Evolutionary conservation across 1,140 invertebrate genomes (phyloP), one percentile per base, ranked within the genome.

Genomic region (Pristionchus pacificus): DNA sequence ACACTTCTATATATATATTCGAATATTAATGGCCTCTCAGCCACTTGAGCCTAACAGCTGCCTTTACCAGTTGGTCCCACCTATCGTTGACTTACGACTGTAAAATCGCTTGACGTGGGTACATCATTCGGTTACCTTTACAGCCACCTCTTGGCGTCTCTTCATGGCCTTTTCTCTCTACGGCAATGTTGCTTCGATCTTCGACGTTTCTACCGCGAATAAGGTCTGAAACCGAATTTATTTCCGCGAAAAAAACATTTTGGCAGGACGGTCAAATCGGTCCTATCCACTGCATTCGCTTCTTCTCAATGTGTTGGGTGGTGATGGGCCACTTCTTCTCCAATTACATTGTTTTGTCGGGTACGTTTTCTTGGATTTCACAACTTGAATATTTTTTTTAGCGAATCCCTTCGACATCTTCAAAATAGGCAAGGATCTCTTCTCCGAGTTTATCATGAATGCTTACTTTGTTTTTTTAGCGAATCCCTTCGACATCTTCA

Each of bases 221-320:
- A 49, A 49, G 38, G 38, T 49, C 19, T 49, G 38, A 49, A 49
- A 10, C 38, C 38, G 38, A 19, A 49, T 10, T 6, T 6, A 19
- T 49, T 49, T 49, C 38, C 38, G 38, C 6, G 6, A 49, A 49
- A 6, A 64, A 30, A 29, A 13, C 62, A 31, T 25, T 60, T 27
- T 14, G 55, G 14, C 49, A 69, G 25, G n/a, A 32, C 2, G 70
- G 66, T 15, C 31, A 69, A 24, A 71, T 71, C 28, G 68, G 66
- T 3, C 31, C 70, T 19, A 70, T 93, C 33, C 91, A 93, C 77
- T 91, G 92, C 0, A 85, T 93, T 0, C 87, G 91, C 2, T 90
- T 91, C 0, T 88, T 94, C 55, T 92, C 91, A 75, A 93, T 94
- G 91, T 89, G 89, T 6, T 95, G 93, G 93, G 91, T 95, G 0